These are phyloP conservation scores for Acrocyrtus sp. DNA, from an alignment of 2,888 invertebrate species.

Conservation along the genomic window DNA sequence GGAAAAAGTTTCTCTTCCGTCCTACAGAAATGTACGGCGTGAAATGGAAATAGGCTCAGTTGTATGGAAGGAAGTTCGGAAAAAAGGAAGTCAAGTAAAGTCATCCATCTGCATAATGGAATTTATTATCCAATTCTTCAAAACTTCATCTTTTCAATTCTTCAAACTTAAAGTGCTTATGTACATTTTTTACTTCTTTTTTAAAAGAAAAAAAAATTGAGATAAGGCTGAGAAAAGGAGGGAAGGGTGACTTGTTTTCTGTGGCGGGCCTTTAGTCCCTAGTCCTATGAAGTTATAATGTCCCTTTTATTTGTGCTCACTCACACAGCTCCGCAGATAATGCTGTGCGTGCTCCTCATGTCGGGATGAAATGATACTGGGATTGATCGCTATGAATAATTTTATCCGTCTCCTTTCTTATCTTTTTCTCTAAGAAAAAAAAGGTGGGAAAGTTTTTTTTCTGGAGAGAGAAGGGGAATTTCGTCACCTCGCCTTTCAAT, in stretches of 20 bases:
- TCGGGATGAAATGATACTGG: background rate
- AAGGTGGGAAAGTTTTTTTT: conserved; percentile 4
- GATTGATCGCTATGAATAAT: conserved; percentile 8
- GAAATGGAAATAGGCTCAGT: no score
- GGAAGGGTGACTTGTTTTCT: background rate
- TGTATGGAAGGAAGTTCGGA: no score
- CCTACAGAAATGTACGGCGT: no score
- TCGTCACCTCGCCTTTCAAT: no score
- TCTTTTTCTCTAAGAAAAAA: no score
- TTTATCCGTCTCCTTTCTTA: conserved; percentile 8
- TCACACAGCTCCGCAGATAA: background rate
- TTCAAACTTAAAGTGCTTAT: conserved; percentile 24
- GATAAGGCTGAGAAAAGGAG: background rate
- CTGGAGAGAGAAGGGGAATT: background rate
- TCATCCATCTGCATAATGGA: conserved; percentile 35
- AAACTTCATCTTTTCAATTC: no score
- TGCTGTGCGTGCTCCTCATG: background rate
- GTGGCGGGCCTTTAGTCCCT: background rate
- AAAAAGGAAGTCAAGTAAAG: conserved; percentile 4
- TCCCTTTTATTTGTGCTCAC: background rate
- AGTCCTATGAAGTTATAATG: background rate
- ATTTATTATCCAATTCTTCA: conserved; percentile 33
- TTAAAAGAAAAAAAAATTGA: background rate
- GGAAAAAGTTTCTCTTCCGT: no score
- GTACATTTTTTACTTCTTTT: conserved; percentile 11